A percentile compares a stretch with the other conserved stretches of the same genome.
phyloP scores from a whole-genome alignment of 2,113 vertebrate genomes.

The Callospermophilus lateralis region DNA sequence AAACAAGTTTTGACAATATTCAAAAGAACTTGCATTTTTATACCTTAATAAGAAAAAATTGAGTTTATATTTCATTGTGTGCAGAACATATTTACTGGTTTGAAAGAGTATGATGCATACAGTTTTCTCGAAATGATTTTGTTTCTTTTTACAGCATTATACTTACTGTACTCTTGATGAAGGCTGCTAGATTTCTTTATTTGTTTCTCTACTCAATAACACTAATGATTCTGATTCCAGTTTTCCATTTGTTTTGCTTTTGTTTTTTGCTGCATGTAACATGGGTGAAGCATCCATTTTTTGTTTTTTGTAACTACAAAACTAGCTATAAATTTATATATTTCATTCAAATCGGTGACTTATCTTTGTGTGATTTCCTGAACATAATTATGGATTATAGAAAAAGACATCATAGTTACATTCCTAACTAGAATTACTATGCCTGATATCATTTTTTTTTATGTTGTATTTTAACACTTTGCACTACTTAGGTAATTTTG shows the following conservation, averaged over 20 bases:
- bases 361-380: too few relatives aligned
- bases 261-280: conserved; percentile 87
- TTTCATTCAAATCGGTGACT: conserved; percentile 89
- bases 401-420: conserved; percentile 90
- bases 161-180: conserved; percentile 90
- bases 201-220: conserved; percentile 90
- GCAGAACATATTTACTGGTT: conserved; percentile 89
- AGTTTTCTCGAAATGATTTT: conserved; percentile 89
- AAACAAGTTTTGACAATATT: conserved; percentile 83
- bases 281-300: conserved; percentile 90
- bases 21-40: conserved; percentile 85
- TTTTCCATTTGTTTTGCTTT: conserved; percentile 83
- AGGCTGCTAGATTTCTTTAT: conserved; percentile 93
- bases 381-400: conserved; percentile 86
- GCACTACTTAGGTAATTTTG: conserved; percentile 88
- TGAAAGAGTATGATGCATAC: conserved; percentile 89
- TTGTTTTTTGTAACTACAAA: conserved; percentile 92
- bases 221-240: conserved; percentile 90
- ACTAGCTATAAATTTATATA: conserved; percentile 92
- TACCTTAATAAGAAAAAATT: conserved; percentile 82
- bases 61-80: conserved; percentile 84
- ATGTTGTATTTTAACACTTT: conserved; percentile 91
- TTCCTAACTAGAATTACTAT: conserved; percentile 92
- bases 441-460: conserved; percentile 89
- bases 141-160: conserved; percentile 88